Evolutionary conservation across 2,113 vertebrate species (phyloP), one percentile per base, ranked within the genome.

Genomic region (Verasper variegatus): DNA sequence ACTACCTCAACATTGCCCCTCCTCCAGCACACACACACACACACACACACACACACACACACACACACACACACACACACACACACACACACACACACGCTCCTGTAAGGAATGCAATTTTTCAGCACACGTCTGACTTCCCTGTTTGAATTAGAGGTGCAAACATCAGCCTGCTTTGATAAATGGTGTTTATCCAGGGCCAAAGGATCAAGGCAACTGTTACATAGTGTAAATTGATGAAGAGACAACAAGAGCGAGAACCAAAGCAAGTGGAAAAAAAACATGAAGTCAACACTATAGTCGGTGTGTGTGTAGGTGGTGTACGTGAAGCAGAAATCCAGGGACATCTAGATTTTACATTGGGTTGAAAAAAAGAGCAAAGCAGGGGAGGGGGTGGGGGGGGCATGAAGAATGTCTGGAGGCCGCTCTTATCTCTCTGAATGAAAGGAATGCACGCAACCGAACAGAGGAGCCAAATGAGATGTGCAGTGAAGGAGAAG

Each of bases 221-320:
- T 89, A 89, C 77, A 76, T 0, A 12, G 86, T 91, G 85, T 91
- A 91, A 92, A 92, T 91, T 92, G 94, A 93, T 91, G 88, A 90
- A 68, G 81, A 84, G 78, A 85, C 72, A 81, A 84, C 75, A n/a
- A 61, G 15, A 52, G 52, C 5, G 23, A 62, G 47, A 37, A 76
- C 13, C n/a, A 15, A 15, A 21, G 51, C 3, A 45, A 72, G 27
- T 57, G 23, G 23, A 56, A 63, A 62, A 26, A 54, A 60, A 27
- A 0, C 15, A 70, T 60, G 35, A 62, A 77, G 64, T 75, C 78
- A 42, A 57, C 78, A 67, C 10, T 47, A 37, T 13, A 37, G 40
- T 52, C 7, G 59, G 23, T 5, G 8, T n/a, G 12, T 15, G 40
- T 3, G 40, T 18, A 37, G 0, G 47, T 20, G 40, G 57, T 26